phyloP scores from a whole-genome alignment of 2,888 invertebrate species.

The Acleris literana region DNA sequence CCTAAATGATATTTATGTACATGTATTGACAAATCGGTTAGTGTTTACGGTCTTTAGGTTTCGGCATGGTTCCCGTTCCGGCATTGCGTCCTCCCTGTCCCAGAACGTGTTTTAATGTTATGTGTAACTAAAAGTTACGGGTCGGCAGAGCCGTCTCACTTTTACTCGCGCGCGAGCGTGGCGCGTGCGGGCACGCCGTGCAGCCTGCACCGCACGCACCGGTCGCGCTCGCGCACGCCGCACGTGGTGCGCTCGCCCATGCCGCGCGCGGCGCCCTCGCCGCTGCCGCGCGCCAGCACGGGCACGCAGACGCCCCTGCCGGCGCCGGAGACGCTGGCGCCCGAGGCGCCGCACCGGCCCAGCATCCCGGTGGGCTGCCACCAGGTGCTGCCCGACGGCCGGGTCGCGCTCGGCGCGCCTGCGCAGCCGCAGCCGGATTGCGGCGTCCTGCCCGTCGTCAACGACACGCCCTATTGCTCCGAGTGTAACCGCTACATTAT shows the following conservation, averaged over 20 bases:
- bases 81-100: conserved; percentile 20
- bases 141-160: conserved; percentile 82
- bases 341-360: conserved; percentile 71
- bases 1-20: not conserved
- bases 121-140: conserved; percentile 64
- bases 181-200: conserved; percentile 87
- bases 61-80: conserved; percentile 22
- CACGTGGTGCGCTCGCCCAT: conserved; percentile 72
- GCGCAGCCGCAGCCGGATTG: conserved; percentile 53
- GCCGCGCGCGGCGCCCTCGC: conserved; percentile 51
- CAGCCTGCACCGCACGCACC: conserved; percentile 80
- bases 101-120: conserved; percentile 13
- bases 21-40: conserved; percentile 1
- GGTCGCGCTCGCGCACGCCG: conserved; percentile 73
- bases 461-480: conserved; percentile 88
- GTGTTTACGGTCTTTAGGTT: conserved; percentile 4
- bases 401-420: conserved; percentile 74
- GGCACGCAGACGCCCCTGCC: conserved; percentile 64
- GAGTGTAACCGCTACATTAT: conserved; percentile 94
- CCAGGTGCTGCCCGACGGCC: conserved; percentile 78
- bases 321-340: conserved; percentile 56
- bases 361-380: conserved; percentile 83
- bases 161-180: conserved; percentile 91
- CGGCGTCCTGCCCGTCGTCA: conserved; percentile 73
- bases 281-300: conserved; percentile 68